Conservation (phyloP, 2,888 invertebrate species). For the Lasioglossum malachurum region DNA sequence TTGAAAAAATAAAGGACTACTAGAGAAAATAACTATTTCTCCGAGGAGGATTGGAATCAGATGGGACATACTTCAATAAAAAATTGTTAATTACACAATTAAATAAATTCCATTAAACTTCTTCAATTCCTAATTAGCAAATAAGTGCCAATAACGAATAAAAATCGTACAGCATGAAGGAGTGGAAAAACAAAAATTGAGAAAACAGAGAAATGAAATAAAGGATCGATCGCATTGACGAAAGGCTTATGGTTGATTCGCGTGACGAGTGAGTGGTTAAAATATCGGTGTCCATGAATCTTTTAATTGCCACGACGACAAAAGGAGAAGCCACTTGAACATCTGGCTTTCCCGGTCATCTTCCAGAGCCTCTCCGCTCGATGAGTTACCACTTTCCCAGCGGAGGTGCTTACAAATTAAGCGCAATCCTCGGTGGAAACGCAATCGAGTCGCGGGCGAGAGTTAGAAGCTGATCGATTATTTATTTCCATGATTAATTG, state of each 20-base stretch:
- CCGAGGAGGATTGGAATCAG: too few relatives aligned
- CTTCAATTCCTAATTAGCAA: too few relatives aligned
- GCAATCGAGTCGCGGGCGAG: slow-evolving; percentile 4
- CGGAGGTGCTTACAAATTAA: slow-evolving; percentile 3
- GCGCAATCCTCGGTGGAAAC: background rate
- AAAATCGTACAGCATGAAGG: background rate
- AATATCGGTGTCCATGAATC: background rate
- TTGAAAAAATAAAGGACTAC: too few relatives aligned
- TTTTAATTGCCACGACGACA: background rate
- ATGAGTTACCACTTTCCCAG: background rate
- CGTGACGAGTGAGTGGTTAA: background rate
- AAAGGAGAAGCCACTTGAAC: background rate
- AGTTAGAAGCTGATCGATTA: slow-evolving; percentile 43
- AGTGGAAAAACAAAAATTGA: background rate
- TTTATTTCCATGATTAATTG: slow-evolving; percentile 63
- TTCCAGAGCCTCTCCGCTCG: background rate
- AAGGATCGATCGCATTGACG: background rate
- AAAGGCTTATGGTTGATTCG: background rate
- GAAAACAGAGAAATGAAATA: background rate
- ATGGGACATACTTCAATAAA: too few relatives aligned
- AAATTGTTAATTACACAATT: too few relatives aligned
- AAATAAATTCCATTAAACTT: background rate
- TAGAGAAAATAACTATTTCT: too few relatives aligned
- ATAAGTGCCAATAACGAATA: background rate
- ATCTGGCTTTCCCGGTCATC: background rate